Evolutionary conservation across 2,113 vertebrate genomes (phyloP), one percentile per base, ranked within the genome.

Genomic region (Phrynosoma platyrhinos): DNA sequence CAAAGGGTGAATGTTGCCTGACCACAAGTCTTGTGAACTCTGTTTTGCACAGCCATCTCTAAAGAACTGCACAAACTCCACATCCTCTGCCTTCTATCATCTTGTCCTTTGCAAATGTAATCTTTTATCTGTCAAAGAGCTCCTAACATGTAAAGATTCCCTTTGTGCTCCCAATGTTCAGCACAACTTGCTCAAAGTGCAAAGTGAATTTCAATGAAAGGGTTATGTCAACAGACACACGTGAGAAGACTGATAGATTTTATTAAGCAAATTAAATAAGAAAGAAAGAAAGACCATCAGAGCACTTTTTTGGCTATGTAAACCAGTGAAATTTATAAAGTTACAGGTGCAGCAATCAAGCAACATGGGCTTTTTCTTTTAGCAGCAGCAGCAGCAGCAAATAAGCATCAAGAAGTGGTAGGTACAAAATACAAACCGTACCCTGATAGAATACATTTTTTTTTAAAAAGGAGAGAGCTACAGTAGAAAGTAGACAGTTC

Each of bases 181-280:
- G 27, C 20, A 4, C 4, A 8, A 40, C 40, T 88, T 53, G 36
- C 36, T 55, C 2, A 7, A 76, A 36, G 32, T 16, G 1, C 53
- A 16, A 58, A 23, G 9, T 30, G 74, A 36, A 68, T 75, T 52
- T 53, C 58, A 79, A 69, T 6, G 62, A 87, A 95, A 92, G 87
- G 86, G 94, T 69, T 88, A 92, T 82, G 91, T 80, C 66, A 84
- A 77, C 79, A 91, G 47, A 47, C 88, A 84, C 89, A 79, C 75
- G n/a, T 1, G 66, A 91, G 27, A 84, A 58, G 79, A 83, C 42
- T 74, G 58, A 25, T 53, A 25, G n/a, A 79, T 92, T 94, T 89
- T 88, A 91, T 93, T 81, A 88, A 84, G 94, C 93, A 89, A 91
- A 77, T 76, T 90, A 90, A 95, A 94, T 79, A 93, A 89, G 86